Percentiles rank a stretch among this genome's conserved stretches.
phyloP scores from a whole-genome alignment of 2,113 vertebrate species.

The Brevimyrus niger region DNA sequence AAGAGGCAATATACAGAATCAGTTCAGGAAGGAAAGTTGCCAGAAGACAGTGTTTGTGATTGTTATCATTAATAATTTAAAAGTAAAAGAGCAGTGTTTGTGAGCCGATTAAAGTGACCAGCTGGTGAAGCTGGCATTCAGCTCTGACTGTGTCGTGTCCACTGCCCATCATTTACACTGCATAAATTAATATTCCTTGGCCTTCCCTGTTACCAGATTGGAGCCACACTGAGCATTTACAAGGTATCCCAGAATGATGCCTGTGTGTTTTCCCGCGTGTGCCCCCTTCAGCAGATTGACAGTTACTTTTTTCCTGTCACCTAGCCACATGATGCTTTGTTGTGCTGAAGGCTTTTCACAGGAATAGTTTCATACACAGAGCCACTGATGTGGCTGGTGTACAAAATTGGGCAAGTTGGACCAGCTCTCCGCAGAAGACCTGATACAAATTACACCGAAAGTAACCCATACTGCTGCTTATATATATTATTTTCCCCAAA shows the following conservation, averaged over 20 bases:
- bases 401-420: background rate
- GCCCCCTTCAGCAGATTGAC: background rate
- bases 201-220: background rate
- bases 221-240: conserved; percentile 6
- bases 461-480: background rate
- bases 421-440: background rate
- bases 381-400: background rate
- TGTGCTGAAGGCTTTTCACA: background rate
- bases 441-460: background rate
- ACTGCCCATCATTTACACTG: background rate
- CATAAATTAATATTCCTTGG: background rate
- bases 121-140: background rate
- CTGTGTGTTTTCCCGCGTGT: background rate
- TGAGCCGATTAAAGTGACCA: conserved; percentile 3
- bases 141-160: background rate
- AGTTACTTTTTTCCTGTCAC: background rate
- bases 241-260: background rate
- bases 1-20: background rate
- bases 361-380: background rate
- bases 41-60: background rate
- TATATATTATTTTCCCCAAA: background rate
- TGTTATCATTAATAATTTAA: background rate
- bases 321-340: background rate
- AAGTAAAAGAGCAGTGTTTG: background rate
- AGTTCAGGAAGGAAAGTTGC: background rate